Evolutionary conservation across 2,113 vertebrate genomes (phyloP), one percentile per base, ranked within the genome.

Genomic region (Rhipidura dahli): DNA sequence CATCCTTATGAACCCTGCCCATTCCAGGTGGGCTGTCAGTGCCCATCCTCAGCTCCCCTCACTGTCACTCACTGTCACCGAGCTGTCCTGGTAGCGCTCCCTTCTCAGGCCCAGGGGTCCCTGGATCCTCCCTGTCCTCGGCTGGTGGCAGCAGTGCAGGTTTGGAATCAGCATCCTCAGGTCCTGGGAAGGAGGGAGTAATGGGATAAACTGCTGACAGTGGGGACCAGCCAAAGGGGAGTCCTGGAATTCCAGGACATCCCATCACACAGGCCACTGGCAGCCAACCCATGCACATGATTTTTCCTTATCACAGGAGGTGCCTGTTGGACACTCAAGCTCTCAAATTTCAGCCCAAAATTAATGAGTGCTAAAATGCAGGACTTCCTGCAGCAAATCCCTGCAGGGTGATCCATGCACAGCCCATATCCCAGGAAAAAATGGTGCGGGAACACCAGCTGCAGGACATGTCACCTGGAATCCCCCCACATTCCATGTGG

Each of bases 401-500:
- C 57, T 59, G 16, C 53, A 23, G 57, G 45, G 30, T 9, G 12
- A 37, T 19, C 18, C 4, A 26, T 0, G 10, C 15, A 35, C 12
- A 4, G 35, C 23, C 42, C 7, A 2, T 0, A 81, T 60, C 53
- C 64, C 54, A 51, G 51, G 66, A 15, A 23, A 53, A 47, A 23
- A 1, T 1, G 1, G 33, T 11, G 42, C 72, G 35, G 64, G 28
- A 47, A 22, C 2, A 4, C 11, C 3, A 0, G 39, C 2, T 27
- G 37, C 64, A 22, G 35, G 31, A 56, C 75, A 15, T 1, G 3
- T n/a, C 77, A 66, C 84, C 60, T 23, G 50, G 22, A 69, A 42
- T 40, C 22, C 44, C 68, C 31, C 57, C 72, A 7, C 2, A 26
- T 10, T 7, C 72, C 7, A 3, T 0, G 0, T 6, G 15, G 53